Evolutionary conservation across 2,888 invertebrate genomes (phyloP).

Genomic region (Drosophila antonietae): DNA sequence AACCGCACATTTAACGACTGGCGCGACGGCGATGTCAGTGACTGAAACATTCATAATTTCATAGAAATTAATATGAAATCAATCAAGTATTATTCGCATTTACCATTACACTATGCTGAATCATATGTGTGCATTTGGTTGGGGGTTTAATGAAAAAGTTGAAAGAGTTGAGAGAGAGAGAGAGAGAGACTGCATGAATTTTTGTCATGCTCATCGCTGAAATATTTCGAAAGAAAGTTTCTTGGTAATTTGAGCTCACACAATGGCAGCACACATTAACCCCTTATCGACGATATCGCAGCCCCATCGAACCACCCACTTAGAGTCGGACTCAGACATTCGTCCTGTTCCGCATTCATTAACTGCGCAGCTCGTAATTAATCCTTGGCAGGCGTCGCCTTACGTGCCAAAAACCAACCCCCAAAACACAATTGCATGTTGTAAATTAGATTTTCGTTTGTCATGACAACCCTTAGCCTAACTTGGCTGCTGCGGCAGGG

Average conservation of each 20-base stretch:
- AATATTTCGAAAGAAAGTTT: conserved; percentile 40
- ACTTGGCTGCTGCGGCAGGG: conserved; percentile 35
- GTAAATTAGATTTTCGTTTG: conserved; percentile 77
- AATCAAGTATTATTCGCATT: conserved; percentile 63
- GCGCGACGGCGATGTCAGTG: conserved; percentile 30
- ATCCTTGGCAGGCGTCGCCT: conserved; percentile 58
- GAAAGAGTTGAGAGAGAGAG: conserved; percentile 46
- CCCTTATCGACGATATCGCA: conserved; percentile 62
- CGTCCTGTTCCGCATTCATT: conserved; percentile 57
- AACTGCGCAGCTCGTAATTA: conserved; percentile 71
- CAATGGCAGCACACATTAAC: conserved; percentile 68
- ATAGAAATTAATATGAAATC: conserved; percentile 75
- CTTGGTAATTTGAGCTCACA: conserved; percentile 68
- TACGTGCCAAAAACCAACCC: conserved; percentile 48
- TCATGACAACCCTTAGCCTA: conserved; percentile 72
- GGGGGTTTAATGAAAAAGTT: conserved; percentile 70
- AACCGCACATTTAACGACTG: conserved; percentile 25
- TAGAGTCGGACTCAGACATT: conserved; percentile 1
- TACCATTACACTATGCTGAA: conserved; percentile 30
- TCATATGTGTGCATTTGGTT: conserved; percentile 48
- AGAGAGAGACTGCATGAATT: conserved; percentile 40
- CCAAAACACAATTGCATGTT: conserved; percentile 68
- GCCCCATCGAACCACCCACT: background rate
- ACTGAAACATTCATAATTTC: conserved; percentile 61
- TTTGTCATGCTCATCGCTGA: conserved; percentile 70